Evolutionary conservation across 2,113 vertebrate species (phyloP).

Genomic region (Elachura formosa): DNA sequence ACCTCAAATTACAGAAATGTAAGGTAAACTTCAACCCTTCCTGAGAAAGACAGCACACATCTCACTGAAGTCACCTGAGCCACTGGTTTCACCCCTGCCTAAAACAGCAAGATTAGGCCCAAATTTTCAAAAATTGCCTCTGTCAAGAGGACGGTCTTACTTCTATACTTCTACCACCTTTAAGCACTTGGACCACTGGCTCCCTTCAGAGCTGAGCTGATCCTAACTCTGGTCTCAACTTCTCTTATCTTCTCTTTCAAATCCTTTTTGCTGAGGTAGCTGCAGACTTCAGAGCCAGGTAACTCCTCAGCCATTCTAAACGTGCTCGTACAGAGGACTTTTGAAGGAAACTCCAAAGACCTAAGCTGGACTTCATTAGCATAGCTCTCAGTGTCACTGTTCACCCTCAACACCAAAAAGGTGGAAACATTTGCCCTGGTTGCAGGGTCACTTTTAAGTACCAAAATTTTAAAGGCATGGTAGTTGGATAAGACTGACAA

Average conservation of each 20-base stretch:
- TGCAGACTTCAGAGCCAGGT: background rate
- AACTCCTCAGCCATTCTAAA: background rate
- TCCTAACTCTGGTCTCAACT: background rate
- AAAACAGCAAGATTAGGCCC: background rate
- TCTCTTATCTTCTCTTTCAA: background rate
- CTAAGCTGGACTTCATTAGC: background rate
- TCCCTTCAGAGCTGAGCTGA: background rate
- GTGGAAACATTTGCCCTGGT: background rate
- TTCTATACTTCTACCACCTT: background rate
- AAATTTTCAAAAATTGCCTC: background rate
- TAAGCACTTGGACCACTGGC: background rate
- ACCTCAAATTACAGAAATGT: background rate
- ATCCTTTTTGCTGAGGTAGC: background rate
- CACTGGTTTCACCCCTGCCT: background rate
- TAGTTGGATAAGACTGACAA: background rate
- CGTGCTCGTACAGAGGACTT: background rate
- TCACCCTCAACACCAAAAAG: background rate
- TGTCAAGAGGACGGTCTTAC: background rate
- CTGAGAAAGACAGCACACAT: background rate
- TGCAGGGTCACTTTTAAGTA: background rate
- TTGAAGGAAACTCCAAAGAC: background rate
- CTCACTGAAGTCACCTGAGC: background rate
- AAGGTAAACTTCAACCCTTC: background rate
- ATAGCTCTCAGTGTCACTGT: background rate
- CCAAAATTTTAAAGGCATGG: background rate